These are phyloP conservation scores for Eristalis arbustorum DNA, from an alignment of 2,888 invertebrate species.

Conservation along the genomic window DNA sequence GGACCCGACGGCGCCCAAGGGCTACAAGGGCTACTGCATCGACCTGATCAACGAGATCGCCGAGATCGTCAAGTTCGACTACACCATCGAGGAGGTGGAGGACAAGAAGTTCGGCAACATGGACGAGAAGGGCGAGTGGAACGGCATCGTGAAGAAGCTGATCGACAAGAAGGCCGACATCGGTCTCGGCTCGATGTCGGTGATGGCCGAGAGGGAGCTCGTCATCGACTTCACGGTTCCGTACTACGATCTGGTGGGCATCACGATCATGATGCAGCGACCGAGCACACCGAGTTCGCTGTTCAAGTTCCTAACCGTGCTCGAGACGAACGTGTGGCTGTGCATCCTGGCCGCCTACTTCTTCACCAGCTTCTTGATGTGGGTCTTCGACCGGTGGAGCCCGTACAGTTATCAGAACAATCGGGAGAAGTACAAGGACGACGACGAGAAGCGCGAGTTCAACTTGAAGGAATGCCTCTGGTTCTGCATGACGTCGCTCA, in stretches of 20 bases:
- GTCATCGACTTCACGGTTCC: conserved; percentile 99
- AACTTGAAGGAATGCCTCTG: conserved; percentile 97
- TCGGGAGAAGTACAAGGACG: conserved; percentile 93
- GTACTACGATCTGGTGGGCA: conserved; percentile 98
- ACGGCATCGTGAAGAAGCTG: conserved; percentile 90
- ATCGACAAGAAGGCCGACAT: conserved; percentile 95
- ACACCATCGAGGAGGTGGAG: conserved; percentile 89
- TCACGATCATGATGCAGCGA: conserved; percentile 96
- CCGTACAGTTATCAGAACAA: conserved; percentile 98
- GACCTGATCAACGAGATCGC: conserved; percentile 95
- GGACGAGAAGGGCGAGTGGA: conserved; percentile 92
- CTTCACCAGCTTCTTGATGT: conserved; percentile 96
- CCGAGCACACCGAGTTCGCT: conserved; percentile 94
- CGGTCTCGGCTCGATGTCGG: conserved; percentile 94
- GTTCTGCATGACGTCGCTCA: conserved; percentile 99
- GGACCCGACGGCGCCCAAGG: conserved; percentile 85
- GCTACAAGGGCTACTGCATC: conserved; percentile 94
- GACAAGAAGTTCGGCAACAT: conserved; percentile 94
- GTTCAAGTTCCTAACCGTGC: conserved; percentile 97
- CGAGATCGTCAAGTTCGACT: conserved; percentile 92
- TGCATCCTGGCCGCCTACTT: conserved; percentile 97
- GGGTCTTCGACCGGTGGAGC: conserved; percentile 98
- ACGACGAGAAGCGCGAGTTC: conserved; percentile 96
- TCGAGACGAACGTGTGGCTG: conserved; percentile 98
- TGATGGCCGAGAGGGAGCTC: conserved; percentile 98